Base-by-base conservation (phyloP, 2,888 invertebrate genomes). In the Icerya purchasi region DNA sequence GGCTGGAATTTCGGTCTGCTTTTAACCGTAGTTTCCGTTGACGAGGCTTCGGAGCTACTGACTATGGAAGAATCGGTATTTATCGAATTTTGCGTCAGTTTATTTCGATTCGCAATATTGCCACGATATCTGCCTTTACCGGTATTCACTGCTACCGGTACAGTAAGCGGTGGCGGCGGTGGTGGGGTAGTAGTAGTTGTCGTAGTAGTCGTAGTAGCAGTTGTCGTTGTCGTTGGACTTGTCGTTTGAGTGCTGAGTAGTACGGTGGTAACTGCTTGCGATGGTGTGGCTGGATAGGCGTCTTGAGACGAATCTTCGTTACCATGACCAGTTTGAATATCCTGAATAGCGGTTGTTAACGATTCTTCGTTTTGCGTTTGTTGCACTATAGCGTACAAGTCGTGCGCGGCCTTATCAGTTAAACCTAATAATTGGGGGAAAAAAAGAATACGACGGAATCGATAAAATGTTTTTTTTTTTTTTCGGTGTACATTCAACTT, bases 361-460 rank as follows among this genome's bases (percentile, higher is more conserved):
- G 65, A 63, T 58, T 67, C 66, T 56, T 77, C 74, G 64, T 73
- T 77, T 63, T 78, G 78, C 1, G 78, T 77, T 63, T 78, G 78
- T 67, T 78, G 78, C 56, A 86, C 74, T 66, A 86, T 84, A 0
- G 88, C 88, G 68, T 88, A 88, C 54, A 88, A 73, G 66, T 88
- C 88, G 18, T 86, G 74, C 14, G 87, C 88, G 0, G 84, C 84
- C 72, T 87, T 86, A 68, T 86, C 84, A 82, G 67, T 66, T 63
- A 67, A 64, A 2, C 63, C 66, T 66, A 84, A 5, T 2, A 19
- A 18, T 36, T 36, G 36, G 14, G 14, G 14, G 36, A 36, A 36
- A 36, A 36, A 36, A 36, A 36, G 14, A n/a, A n/a, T n/a, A n/a
- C n/a, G n/a, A n/a, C n/a, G n/a, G n/a, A n/a, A n/a, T n/a, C n/a